Percentiles rank a stretch among this genome's conserved stretches.
Evolutionary conservation across 2,888 invertebrate species (phyloP).

Genomic region (Lasioglossum calceatum): DNA sequence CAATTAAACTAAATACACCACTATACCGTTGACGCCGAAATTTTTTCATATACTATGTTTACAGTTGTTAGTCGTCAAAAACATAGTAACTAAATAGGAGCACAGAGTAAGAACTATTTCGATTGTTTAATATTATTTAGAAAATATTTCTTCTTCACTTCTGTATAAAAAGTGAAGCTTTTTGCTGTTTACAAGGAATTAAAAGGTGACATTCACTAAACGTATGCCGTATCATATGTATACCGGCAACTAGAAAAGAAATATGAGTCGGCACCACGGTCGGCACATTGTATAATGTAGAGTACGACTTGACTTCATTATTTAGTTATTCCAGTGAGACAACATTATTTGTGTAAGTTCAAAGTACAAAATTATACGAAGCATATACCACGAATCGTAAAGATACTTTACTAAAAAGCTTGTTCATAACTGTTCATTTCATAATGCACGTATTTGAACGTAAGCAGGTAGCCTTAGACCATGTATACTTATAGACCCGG

Average conservation of each 20-base stretch:
- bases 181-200: background rate
- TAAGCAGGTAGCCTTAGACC: too few relatives aligned
- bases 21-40: conserved; percentile 25
- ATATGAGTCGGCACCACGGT: background rate
- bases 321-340: background rate
- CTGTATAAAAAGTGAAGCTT: background rate
- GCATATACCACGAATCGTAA: conserved; percentile 6
- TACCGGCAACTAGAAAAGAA: conserved; percentile 34
- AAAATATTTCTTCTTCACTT: background rate
- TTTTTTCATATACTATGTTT: conserved; percentile 16
- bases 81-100: conserved; percentile 18
- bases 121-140: conserved; percentile 8
- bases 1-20: background rate
- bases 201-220: conserved; percentile 16
- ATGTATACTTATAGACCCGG: too few relatives aligned
- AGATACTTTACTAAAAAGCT: background rate
- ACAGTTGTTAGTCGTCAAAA: conserved; percentile 24
- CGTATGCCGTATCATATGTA: background rate
- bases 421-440: background rate
- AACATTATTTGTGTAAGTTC: background rate
- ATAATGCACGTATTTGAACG: background rate
- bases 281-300: background rate
- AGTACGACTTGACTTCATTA: background rate
- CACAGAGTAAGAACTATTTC: background rate
- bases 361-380: conserved; percentile 23